phyloP scores from a whole-genome alignment of 2,888 invertebrate species.

The Leptodirus hochenwartii region DNA sequence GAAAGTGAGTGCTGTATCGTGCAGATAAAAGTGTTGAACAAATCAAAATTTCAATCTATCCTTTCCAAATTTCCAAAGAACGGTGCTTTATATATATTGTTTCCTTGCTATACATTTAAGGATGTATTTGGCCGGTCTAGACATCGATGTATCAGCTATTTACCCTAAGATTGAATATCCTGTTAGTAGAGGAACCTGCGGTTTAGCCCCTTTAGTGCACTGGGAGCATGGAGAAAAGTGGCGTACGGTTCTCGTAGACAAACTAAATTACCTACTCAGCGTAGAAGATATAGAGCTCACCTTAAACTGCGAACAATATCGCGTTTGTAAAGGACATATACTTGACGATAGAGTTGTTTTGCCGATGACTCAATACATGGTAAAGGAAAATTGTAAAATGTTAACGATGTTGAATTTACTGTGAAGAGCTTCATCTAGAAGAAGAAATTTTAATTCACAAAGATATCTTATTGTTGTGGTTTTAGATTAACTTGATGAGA shows the following conservation, averaged over 20 bases:
- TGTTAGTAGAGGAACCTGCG: conserved; percentile 72
- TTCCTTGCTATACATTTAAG: conserved; percentile 24
- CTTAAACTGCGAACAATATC: conserved; percentile 28
- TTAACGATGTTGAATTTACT: background rate
- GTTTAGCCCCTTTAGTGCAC: conserved; percentile 60
- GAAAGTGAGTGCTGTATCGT: conserved; percentile 38
- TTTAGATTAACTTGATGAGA: conserved; percentile 11
- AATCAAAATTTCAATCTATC: background rate
- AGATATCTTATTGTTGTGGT: conserved; percentile 3
- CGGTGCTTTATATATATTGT: background rate
- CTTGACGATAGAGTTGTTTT: conserved; percentile 21
- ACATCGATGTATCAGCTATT: conserved; percentile 54
- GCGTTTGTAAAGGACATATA: conserved; percentile 22
- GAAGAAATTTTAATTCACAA: background rate
- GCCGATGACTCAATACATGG: conserved; percentile 21
- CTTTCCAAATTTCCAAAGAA: background rate
- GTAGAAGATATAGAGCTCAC: conserved; percentile 27
- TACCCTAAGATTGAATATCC: conserved; percentile 67
- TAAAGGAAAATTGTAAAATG: conserved; percentile 12
- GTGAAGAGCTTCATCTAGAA: background rate
- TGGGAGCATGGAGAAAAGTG: conserved; percentile 83
- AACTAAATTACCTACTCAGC: conserved; percentile 20
- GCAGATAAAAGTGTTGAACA: conserved; percentile 2
- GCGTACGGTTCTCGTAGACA: conserved; percentile 29
- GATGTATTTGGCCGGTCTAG: conserved; percentile 62